Conservation (phyloP, 2,113 vertebrate species). For the Collichthys lucidus region DNA sequence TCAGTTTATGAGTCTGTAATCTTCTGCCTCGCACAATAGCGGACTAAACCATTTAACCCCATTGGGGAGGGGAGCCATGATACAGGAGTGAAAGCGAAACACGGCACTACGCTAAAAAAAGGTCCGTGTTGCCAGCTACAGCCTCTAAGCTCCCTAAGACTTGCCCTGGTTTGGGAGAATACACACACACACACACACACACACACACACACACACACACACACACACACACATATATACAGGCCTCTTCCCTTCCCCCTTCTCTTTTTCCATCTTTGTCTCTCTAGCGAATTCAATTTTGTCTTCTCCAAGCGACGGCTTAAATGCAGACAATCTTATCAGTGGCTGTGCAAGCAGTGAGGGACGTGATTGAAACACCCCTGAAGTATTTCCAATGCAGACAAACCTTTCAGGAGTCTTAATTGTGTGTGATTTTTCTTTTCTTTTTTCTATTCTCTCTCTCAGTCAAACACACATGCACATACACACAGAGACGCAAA, state of each 20-base stretch:
- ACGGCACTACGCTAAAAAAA: constrained; percentile 53
- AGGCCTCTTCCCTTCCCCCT: constrained; percentile 59
- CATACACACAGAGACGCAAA: constrained; percentile 52
- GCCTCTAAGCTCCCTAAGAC: constrained; percentile 76
- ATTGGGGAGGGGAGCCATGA: constrained; percentile 68
- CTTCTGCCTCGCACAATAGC: constrained; percentile 76
- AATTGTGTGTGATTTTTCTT: constrained; percentile 75
- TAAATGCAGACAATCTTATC: constrained; percentile 85
- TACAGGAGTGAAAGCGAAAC: constrained; percentile 65
- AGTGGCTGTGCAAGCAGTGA: constrained; percentile 83
- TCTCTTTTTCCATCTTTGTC: constrained; percentile 79
- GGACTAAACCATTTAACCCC: constrained; percentile 79
- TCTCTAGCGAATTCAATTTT: constrained; percentile 83
- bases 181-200: constrained; percentile 45
- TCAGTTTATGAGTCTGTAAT: constrained; percentile 84
- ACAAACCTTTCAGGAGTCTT: constrained; percentile 82
- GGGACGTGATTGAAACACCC: constrained; percentile 82
- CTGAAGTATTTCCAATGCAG: constrained; percentile 83
- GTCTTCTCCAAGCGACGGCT: constrained; percentile 80
- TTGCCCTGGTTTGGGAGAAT: constrained; percentile 74
- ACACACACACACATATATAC: constrained; percentile 39
- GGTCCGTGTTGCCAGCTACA: constrained; percentile 64
- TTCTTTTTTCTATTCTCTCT: constrained; percentile 14
- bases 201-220: constrained; percentile 42
- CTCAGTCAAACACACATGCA: constrained; percentile 56